These are phyloP conservation scores for Tetrax tetrax DNA, from an alignment of 2,113 vertebrate genomes.

Conservation along the genomic window DNA sequence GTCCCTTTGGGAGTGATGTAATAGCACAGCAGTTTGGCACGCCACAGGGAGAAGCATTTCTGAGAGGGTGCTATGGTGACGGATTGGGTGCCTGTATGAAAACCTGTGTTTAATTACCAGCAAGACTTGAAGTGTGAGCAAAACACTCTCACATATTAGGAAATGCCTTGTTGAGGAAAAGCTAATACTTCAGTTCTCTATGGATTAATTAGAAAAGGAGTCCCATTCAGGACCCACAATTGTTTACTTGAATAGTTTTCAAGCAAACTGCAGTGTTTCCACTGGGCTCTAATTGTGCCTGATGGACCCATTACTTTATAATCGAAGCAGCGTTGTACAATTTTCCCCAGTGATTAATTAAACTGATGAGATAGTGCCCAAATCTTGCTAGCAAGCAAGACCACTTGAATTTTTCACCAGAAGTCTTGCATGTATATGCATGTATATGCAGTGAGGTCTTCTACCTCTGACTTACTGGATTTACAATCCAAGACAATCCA, in stretches of 20 bases:
- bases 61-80: background rate
- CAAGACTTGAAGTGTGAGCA: background rate
- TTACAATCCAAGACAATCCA: conserved; percentile 41
- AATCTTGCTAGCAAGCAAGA: conserved; percentile 63
- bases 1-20: background rate
- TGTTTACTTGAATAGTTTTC: conserved; percentile 90
- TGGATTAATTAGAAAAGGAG: conserved; percentile 81
- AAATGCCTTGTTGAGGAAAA: conserved; percentile 3
- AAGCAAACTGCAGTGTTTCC: conserved; percentile 81
- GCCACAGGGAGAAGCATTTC: background rate
- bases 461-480: conserved; percentile 40
- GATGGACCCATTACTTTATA: conserved; percentile 85
- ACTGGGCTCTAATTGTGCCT: conserved; percentile 87
- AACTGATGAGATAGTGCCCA: conserved; percentile 72
- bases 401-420: conserved; percentile 53
- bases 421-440: conserved; percentile 22
- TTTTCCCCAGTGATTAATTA: conserved; percentile 89
- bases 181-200: conserved; percentile 64
- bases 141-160: background rate
- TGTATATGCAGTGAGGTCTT: background rate
- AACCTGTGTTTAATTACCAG: background rate
- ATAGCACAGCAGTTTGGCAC: background rate
- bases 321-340: conserved; percentile 74
- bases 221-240: conserved; percentile 72
- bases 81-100: background rate